Evolutionary conservation across 2,113 vertebrate genomes (phyloP).

Genomic region (Poicephalus meyeri): DNA sequence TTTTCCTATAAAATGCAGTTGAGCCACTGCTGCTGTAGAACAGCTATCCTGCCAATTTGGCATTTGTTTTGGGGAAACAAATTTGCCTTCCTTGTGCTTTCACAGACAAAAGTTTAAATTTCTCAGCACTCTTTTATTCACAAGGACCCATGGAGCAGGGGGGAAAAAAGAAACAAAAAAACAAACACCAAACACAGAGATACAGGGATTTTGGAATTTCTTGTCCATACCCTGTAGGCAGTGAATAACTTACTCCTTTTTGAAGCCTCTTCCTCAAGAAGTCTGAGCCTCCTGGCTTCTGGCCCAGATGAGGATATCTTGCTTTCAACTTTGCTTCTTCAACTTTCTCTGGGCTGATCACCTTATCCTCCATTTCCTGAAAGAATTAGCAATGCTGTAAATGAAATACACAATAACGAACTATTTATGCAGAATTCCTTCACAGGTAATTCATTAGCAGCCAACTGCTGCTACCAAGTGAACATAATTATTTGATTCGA

Average conservation of each 20-base stretch:
- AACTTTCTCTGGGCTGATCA: slow-evolving; percentile 91
- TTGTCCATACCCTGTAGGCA: background rate
- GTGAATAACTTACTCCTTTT: slow-evolving; percentile 89
- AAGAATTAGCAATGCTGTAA: slow-evolving; percentile 13
- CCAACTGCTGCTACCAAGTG: background rate
- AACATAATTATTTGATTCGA: background rate
- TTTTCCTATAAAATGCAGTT: background rate
- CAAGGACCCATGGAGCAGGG: background rate
- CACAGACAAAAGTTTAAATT: background rate
- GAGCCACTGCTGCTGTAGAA: background rate
- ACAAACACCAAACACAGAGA: background rate
- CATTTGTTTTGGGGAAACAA: background rate
- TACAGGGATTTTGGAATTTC: background rate
- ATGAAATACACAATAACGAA: background rate
- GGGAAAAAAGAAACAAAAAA: background rate
- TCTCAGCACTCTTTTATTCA: background rate
- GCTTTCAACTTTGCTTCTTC: slow-evolving; percentile 97
- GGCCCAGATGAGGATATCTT: slow-evolving; percentile 92
- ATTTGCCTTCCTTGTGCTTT: background rate
- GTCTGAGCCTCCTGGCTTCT: slow-evolving; percentile 95
- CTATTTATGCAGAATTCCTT: background rate
- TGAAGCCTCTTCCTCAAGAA: slow-evolving; percentile 95
- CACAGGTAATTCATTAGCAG: background rate
- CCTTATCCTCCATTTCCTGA: slow-evolving; percentile 91
- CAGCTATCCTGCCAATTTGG: background rate